Conservation (phyloP, 2,888 invertebrate genomes). For the Leptura quadrifasciata region DNA sequence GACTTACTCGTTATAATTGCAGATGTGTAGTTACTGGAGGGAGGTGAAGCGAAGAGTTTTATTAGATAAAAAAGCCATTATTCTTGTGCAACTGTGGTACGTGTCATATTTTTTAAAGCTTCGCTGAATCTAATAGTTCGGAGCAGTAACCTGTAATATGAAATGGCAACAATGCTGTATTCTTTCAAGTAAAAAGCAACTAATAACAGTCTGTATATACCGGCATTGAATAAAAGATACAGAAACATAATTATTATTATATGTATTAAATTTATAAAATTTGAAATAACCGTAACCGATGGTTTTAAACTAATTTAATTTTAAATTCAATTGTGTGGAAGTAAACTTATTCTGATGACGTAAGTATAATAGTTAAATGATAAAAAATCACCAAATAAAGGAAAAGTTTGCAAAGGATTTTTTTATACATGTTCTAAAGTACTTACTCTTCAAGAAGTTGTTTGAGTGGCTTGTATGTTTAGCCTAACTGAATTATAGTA, state of each 20-base stretch:
- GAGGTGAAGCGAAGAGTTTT: not conserved
- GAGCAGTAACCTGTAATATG: constrained; percentile 3
- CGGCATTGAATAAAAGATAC: not conserved
- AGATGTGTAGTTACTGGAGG: not conserved
- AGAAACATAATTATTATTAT: not conserved
- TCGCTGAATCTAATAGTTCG: constrained; percentile 1
- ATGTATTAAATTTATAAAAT: no score
- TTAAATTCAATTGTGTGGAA: no score
- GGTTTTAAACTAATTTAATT: no score
- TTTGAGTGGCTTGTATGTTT: no score
- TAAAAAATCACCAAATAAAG: no score
- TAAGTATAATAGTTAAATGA: no score
- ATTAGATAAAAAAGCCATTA: constrained; percentile 7
- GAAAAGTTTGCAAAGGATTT: no score
- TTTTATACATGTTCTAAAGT: no score
- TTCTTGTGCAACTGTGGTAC: not conserved
- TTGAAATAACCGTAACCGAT: no score
- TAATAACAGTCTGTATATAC: not conserved
- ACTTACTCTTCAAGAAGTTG: no score
- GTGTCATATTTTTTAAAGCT: constrained; percentile 1
- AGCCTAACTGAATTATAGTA: no score
- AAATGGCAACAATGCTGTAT: not conserved
- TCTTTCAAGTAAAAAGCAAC: not conserved
- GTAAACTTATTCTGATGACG: no score
- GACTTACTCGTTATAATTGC: not conserved